Conservation (phyloP, 2,797 vertebrate species). For the Acipenser oxyrinchus region DNA sequence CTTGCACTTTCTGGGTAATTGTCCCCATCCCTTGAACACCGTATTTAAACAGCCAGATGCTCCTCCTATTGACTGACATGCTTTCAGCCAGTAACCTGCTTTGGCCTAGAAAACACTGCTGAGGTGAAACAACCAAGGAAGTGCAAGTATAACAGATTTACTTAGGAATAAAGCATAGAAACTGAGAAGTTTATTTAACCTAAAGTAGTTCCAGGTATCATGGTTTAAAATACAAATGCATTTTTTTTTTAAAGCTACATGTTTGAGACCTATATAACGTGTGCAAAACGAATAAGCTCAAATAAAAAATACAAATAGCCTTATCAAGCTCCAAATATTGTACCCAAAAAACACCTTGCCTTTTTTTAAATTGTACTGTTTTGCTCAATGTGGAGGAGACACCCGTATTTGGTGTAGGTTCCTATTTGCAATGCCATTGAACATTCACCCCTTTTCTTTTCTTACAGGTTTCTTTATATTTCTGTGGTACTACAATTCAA, state of each 20-base stretch:
- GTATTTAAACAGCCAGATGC: no score
- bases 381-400: neutral
- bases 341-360: neutral
- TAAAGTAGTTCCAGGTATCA: neutral
- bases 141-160: no score
- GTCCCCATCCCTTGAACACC: no score
- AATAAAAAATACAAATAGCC: neutral
- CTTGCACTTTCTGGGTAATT: no score
- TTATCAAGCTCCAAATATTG: neutral
- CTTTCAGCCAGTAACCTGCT: no score
- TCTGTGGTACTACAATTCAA: constrained; percentile 48
- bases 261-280: neutral
- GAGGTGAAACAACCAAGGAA: neutral
- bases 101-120: no score
- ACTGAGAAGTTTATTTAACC: no score
- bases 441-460: constrained; percentile 9
- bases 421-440: neutral
- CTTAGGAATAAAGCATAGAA: no score
- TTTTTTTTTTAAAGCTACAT: neutral
- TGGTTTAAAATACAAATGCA: neutral
- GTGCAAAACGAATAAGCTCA: neutral
- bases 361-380: no score
- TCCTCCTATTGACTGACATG: no score
- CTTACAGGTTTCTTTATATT: constrained; percentile 56
- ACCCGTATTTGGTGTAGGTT: neutral